These are phyloP conservation scores for Maccullochella peelii DNA, from an alignment of 2,113 vertebrate genomes.

Conservation along the genomic window DNA sequence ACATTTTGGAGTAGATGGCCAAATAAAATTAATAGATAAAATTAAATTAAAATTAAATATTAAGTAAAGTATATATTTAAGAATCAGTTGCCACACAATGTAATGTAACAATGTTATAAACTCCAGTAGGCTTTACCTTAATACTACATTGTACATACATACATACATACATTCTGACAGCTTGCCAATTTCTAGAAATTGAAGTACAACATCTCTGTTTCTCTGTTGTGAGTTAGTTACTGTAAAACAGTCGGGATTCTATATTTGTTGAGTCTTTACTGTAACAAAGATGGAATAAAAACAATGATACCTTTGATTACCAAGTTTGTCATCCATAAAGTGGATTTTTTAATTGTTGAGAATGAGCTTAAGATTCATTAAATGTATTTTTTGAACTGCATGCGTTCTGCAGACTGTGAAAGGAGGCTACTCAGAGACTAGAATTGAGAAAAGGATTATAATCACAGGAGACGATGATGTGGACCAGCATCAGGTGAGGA, in stretches of 20 bases:
- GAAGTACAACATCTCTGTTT: background rate
- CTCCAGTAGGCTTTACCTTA: background rate
- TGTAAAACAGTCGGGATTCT: background rate
- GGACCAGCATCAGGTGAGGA: conserved; percentile 96
- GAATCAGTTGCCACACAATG: background rate
- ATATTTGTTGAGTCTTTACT: background rate
- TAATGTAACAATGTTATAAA: background rate
- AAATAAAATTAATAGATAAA: background rate
- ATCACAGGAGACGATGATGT: conserved; percentile 98
- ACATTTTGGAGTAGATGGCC: background rate
- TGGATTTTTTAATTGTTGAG: background rate
- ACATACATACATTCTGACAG: too few species aligned
- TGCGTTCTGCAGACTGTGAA: conserved; percentile 91
- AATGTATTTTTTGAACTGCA: background rate
- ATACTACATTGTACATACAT: background rate
- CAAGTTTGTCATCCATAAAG: background rate
- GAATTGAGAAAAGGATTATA: conserved; percentile 98
- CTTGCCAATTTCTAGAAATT: background rate
- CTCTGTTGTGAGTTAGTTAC: background rate
- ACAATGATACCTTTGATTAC: background rate
- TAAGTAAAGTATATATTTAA: background rate
- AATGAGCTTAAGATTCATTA: background rate
- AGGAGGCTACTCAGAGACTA: conserved; percentile 97
- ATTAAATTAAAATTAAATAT: background rate
- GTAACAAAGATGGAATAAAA: background rate